These are phyloP conservation scores for Masnerella sp. DNA, from an alignment of 2,888 invertebrate species.

Conservation along the genomic window DNA sequence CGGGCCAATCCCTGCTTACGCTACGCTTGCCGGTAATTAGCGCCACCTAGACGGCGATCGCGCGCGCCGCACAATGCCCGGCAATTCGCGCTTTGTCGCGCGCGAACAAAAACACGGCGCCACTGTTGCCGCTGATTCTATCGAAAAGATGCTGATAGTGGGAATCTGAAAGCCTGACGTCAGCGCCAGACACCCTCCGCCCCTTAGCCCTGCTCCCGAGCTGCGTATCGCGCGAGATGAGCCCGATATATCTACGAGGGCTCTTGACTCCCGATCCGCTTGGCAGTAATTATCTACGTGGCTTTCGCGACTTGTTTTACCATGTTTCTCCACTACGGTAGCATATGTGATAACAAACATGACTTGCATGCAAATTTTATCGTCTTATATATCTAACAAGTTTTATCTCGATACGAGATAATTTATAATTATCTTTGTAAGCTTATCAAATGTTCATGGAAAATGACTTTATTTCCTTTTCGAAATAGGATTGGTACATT, in stretches of 20 bases:
- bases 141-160: slow-evolving; percentile 70
- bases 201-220: slow-evolving; percentile 16
- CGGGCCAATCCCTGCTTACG: slow-evolving; percentile 34
- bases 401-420: no score
- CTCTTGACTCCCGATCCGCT: slow-evolving; percentile 44
- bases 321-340: no score
- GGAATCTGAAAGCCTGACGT: slow-evolving; percentile 68
- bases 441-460: no score
- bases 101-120: slow-evolving; percentile 54
- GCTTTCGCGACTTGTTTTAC: no score
- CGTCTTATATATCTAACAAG: no score
- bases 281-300: slow-evolving; percentile 42
- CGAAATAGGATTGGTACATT: no score
- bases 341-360: no score
- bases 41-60: slow-evolving; percentile 52
- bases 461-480: no score
- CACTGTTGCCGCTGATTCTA: slow-evolving; percentile 66
- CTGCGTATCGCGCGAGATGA: slow-evolving; percentile 56
- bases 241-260: slow-evolving; percentile 45
- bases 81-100: slow-evolving; percentile 40
- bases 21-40: slow-evolving; percentile 48
- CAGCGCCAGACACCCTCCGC: slow-evolving; percentile 64
- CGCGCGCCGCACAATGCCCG: no score
- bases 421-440: no score
- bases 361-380: no score